These are phyloP conservation scores for Pecten maximus DNA, from an alignment of 2,888 invertebrate genomes.

Conservation along the genomic window DNA sequence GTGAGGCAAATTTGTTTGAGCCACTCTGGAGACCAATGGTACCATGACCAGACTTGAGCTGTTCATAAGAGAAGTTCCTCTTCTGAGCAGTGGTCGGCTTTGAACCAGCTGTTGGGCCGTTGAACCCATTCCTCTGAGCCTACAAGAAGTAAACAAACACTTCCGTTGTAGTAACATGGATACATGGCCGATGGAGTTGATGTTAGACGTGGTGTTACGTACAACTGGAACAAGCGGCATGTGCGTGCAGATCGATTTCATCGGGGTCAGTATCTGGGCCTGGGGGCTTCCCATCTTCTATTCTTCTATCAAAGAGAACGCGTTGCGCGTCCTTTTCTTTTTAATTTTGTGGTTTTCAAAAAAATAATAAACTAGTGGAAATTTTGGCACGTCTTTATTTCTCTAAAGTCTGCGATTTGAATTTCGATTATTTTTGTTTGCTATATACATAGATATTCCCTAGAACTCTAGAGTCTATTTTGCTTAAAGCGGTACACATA, in stretches of 20 bases:
- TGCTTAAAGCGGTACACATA: background rate
- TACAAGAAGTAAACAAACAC: conserved; percentile 58
- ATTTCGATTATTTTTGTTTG: background rate
- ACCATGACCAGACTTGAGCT: conserved; percentile 74
- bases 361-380: background rate
- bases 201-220: conserved; percentile 17
- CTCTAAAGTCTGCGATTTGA: background rate
- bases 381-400: background rate
- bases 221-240: conserved; percentile 32
- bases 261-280: conserved; percentile 24
- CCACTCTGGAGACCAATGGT: conserved; percentile 79
- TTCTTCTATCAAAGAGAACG: conserved; percentile 6
- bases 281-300: conserved; percentile 21
- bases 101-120: conserved; percentile 79
- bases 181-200: background rate
- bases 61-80: conserved; percentile 77
- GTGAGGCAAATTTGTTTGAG: conserved; percentile 78
- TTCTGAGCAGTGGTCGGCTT: conserved; percentile 77
- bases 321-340: background rate
- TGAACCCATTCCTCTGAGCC: conserved; percentile 80
- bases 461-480: background rate
- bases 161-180: conserved; percentile 17
- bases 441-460: background rate
- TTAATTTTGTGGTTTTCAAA: background rate
- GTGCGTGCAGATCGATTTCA: conserved; percentile 33